These are phyloP conservation scores for Muscina levida DNA, from an alignment of 2,888 invertebrate genomes.

Conservation along the genomic window DNA sequence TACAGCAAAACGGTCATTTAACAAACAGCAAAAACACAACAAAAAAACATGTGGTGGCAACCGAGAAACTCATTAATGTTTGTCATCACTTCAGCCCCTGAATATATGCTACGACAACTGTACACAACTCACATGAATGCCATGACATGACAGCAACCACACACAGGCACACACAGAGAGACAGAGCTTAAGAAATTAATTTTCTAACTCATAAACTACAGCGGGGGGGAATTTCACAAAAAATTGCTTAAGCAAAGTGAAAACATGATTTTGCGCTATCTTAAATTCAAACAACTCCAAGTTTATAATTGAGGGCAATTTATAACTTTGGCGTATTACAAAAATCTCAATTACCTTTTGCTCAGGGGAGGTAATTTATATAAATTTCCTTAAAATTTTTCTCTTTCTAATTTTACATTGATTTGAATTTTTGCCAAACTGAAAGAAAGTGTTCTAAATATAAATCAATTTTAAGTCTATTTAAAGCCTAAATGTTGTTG, in stretches of 20 bases:
- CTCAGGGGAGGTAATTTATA: conserved; percentile 20
- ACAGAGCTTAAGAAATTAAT: too few relatives aligned
- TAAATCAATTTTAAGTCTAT: conserved; percentile 36
- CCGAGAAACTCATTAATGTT: conserved; percentile 4
- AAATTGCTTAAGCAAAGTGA: too few relatives aligned
- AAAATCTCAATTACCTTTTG: background rate
- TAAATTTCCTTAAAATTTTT: conserved; percentile 30
- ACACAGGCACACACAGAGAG: too few relatives aligned
- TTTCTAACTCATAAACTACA: too few relatives aligned
- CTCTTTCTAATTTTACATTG: conserved; percentile 8
- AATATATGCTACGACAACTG: background rate
- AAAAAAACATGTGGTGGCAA: background rate
- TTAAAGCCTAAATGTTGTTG: conserved; percentile 15
- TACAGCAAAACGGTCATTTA: background rate
- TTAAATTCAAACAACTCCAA: too few relatives aligned
- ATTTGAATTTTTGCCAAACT: background rate
- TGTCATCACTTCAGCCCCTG: background rate
- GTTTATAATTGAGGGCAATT: too few relatives aligned
- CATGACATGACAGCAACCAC: too few relatives aligned
- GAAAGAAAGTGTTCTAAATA: background rate
- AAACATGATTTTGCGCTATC: too few relatives aligned
- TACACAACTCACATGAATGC: too few relatives aligned
- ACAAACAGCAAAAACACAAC: background rate
- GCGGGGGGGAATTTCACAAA: too few relatives aligned
- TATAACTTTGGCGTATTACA: too few relatives aligned